Evolutionary conservation across 2,797 vertebrate genomes (phyloP), one percentile per base, ranked within the genome.

Genomic region (Halcyon chelicuti): DNA sequence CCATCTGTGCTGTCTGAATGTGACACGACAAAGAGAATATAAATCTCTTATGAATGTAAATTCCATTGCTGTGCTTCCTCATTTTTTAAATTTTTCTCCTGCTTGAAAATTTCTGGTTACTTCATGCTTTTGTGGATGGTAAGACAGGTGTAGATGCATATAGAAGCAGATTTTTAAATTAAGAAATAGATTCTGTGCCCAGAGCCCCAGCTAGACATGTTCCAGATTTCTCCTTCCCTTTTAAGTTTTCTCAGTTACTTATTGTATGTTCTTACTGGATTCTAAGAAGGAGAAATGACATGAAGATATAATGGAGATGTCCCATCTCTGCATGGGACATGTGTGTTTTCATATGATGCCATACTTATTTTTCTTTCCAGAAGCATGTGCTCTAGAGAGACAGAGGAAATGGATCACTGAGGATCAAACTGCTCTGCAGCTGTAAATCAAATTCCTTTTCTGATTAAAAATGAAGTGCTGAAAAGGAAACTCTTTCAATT

Each of bases 1-100:
- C 16, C 63, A 79, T 84, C 42, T 89, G 21, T 62, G 39, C 74
- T 82, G 9, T 88, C 66, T 91, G 57, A 94, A 90, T 49, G 25
- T 81, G 79, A 80, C 22, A 78, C 12, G 19, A 60, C 21, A 28
- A 70, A 68, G 5, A 78, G 17, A 88, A 40, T 81, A 73, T 55
- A 73, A 92, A 86, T 71, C 42, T 81, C 14, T 46, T 86, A 51
- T 40, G 83, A 93, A 65, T 33, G 4, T 51, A 76, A 91, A 71
- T 57, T 81, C 22, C 23, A 82, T 87, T 67, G 6, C 37, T 62
- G 5, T 35, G 5, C 8, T 63, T 57, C 26, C 23, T 84, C 40
- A 3, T 21, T 51, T 71, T 72, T 51, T 7, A 20, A 20, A 22
- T 42, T 60, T 75, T 31, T 60, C 28, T 86, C 11, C 17, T 63